A percentile compares a stretch with the other conserved stretches of the same genome.
phyloP scores from a whole-genome alignment of 2,888 invertebrate species.

The Argyresthia albistria region DNA sequence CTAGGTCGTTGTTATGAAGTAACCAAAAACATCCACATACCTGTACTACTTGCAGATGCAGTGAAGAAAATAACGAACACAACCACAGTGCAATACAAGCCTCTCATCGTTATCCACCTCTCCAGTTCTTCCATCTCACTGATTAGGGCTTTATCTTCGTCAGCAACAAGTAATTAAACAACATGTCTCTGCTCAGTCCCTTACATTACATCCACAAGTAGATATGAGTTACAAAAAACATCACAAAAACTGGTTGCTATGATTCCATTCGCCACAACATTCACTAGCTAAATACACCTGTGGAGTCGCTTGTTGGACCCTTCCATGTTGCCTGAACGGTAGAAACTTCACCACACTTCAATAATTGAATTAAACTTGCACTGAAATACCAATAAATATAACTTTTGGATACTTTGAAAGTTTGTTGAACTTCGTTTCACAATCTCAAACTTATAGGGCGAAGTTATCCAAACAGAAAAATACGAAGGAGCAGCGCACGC shows the following conservation, averaged over 20 bases:
- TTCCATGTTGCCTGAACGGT: neutral
- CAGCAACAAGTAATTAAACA: neutral
- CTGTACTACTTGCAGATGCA: slow-evolving; percentile 38
- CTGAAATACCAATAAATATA: slow-evolving; percentile 7
- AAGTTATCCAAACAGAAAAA: slow-evolving; percentile 18
- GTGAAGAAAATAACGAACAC: slow-evolving; percentile 27
- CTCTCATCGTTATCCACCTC: slow-evolving; percentile 53
- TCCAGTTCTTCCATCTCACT: slow-evolving; percentile 62
- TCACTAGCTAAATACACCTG: slow-evolving; percentile 40
- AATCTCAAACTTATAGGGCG: slow-evolving; percentile 19
- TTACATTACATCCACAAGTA: neutral
- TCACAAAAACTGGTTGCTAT: slow-evolving; percentile 45
- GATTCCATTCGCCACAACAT: slow-evolving; percentile 60
- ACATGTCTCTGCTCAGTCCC: neutral
- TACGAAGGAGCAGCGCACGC: neutral
- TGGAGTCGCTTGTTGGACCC: slow-evolving; percentile 39
- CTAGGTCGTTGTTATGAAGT: too few species aligned
- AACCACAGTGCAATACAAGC: slow-evolving; percentile 29
- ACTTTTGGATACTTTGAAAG: slow-evolving; percentile 42
- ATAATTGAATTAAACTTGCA: too few species aligned
- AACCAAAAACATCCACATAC: slow-evolving; percentile 23
- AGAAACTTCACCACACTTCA: too few species aligned
- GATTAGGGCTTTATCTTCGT: neutral
- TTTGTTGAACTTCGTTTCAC: slow-evolving; percentile 47
- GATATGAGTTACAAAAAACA: neutral